Evolutionary conservation across 1,140 invertebrate genomes (phyloP).

Genomic region (Triops longicaudatus): DNA sequence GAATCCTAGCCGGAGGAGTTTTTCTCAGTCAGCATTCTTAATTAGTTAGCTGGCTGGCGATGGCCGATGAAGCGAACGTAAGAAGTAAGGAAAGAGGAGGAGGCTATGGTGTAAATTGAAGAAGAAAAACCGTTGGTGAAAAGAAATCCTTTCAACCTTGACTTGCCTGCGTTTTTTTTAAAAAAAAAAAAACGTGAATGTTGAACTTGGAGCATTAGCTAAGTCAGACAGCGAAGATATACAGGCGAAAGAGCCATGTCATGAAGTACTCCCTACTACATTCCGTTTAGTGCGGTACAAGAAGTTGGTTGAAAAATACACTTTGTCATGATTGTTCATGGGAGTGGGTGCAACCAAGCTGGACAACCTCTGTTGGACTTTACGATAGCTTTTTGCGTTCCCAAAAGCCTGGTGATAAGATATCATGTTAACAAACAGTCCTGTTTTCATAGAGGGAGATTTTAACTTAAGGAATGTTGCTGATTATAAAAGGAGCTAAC

Average conservation of each 20-base stretch:
- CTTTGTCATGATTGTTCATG: neutral
- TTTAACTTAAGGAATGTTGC: no score
- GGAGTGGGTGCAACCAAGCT: neutral
- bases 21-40: slow-evolving; percentile 10
- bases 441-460: no score
- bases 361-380: neutral
- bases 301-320: neutral
- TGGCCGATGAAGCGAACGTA: neutral
- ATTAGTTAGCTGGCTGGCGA: neutral
- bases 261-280: neutral
- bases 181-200: neutral
- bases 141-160: slow-evolving; percentile 8
- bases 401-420: neutral
- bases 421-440: neutral
- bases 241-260: neutral
- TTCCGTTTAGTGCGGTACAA: neutral
- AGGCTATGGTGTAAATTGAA: neutral
- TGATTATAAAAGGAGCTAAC: no score
- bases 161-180: neutral
- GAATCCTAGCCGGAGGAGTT: neutral
- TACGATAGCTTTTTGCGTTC: neutral
- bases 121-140: slow-evolving; percentile 6
- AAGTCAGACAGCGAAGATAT: no score
- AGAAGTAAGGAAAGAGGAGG: neutral
- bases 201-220: no score